A percentile compares a stretch with the other conserved stretches of the same genome.
phyloP scores from a whole-genome alignment of 2,113 vertebrate genomes.

The Rhinolophus sinicus region DNA sequence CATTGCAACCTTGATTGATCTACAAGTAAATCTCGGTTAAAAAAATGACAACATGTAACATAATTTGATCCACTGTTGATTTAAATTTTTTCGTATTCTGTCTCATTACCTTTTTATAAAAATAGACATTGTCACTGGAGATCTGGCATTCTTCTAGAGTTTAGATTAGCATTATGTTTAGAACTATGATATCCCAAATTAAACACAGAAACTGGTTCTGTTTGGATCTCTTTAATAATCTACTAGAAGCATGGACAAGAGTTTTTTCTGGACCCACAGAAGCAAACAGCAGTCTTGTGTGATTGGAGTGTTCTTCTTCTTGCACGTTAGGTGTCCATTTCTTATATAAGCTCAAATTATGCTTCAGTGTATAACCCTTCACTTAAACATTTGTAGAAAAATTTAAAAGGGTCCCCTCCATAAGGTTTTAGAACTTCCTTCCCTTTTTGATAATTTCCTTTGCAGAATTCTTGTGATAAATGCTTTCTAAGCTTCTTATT shows the following conservation, averaged over 20 bases:
- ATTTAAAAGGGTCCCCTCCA: not conserved
- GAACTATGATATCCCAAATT: conserved; percentile 31
- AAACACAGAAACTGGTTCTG: not conserved
- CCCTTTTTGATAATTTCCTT: conserved; percentile 44
- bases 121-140: not conserved
- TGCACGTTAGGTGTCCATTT: conserved; percentile 32
- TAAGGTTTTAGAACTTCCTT: conserved; percentile 10
- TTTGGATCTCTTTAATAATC: conserved; percentile 55
- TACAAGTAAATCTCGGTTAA: not conserved
- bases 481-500: conserved; percentile 47
- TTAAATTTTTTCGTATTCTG: not conserved
- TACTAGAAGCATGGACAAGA: conserved; percentile 36
- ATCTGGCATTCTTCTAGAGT: not conserved
- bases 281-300: conserved; percentile 1
- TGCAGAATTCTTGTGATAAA: conserved; percentile 49
- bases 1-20: conserved; percentile 25
- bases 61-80: not conserved
- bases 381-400: not conserved
- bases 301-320: not conserved
- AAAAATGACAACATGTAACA: not conserved
- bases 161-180: conserved; percentile 33
- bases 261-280: not conserved
- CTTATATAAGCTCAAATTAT: conserved; percentile 6
- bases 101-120: not conserved
- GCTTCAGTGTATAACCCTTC: not conserved